Conservation (phyloP, 2,113 vertebrate genomes). For the Cavia aperea region DNA sequence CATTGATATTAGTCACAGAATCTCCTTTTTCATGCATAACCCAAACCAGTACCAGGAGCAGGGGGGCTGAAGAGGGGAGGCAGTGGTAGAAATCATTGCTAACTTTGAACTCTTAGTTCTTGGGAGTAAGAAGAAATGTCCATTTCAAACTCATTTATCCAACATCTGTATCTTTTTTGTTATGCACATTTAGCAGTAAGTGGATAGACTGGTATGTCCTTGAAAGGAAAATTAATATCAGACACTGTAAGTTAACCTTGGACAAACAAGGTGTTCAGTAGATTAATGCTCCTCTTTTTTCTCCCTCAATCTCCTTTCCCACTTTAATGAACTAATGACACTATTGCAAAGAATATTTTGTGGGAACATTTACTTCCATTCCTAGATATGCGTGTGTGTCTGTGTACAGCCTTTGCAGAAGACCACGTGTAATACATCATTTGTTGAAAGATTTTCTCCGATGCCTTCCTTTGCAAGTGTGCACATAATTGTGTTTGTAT, state of each 20-base stretch:
- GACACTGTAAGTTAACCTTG: slow-evolving; percentile 20
- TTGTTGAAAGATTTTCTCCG: not conserved
- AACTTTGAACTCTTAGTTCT: slow-evolving; percentile 24
- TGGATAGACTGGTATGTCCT: slow-evolving; percentile 20
- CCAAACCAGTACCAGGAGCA: not conserved
- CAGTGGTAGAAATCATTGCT: slow-evolving; percentile 37
- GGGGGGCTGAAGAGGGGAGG: not conserved
- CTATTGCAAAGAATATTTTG: slow-evolving; percentile 44
- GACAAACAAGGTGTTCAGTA: slow-evolving; percentile 38
- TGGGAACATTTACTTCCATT: not conserved
- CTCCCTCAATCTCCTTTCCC: slow-evolving; percentile 39
- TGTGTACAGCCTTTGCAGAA: not conserved
- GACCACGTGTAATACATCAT: not conserved
- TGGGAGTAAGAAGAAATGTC: slow-evolving; percentile 38
- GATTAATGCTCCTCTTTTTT: slow-evolving; percentile 44
- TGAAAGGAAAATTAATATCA: slow-evolving; percentile 49
- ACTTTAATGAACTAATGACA: slow-evolving; percentile 27
- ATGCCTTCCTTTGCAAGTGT: not conserved
- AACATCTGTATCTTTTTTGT: slow-evolving; percentile 50
- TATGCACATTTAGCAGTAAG: slow-evolving; percentile 48
- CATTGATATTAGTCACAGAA: slow-evolving; percentile 74
- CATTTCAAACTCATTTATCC: slow-evolving; percentile 38
- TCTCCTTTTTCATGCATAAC: slow-evolving; percentile 66
- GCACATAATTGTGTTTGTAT: not conserved
- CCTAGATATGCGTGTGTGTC: not conserved